Percentiles rank a stretch among this genome's conserved stretches.
phyloP scores from a whole-genome alignment of 2,888 invertebrate genomes.

The Hypomecis punctinalis region DNA sequence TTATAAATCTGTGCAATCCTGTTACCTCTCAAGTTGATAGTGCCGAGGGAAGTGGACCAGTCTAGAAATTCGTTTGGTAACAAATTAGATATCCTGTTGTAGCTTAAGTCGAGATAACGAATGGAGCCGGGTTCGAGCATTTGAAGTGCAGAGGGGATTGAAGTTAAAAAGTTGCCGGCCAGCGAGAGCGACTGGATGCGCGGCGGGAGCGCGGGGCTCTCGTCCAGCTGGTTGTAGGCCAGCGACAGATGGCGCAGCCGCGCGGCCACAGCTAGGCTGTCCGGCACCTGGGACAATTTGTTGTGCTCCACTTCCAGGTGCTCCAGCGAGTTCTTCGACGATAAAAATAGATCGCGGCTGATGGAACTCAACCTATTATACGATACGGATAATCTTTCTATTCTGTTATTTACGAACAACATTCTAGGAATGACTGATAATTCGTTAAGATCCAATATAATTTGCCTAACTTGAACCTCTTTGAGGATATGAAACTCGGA shows the following conservation, averaged over 20 bases:
- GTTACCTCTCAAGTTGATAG: slow-evolving; percentile 93
- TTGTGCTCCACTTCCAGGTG: slow-evolving; percentile 94
- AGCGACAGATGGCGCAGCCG: slow-evolving; percentile 92
- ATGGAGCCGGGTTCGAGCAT: slow-evolving; percentile 90
- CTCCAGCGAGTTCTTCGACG: slow-evolving; percentile 90
- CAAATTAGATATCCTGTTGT: slow-evolving; percentile 93
- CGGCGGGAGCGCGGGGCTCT: slow-evolving; percentile 86
- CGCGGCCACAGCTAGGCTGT: slow-evolving; percentile 87
- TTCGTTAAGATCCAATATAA: slow-evolving; percentile 93
- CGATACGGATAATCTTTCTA: slow-evolving; percentile 91
- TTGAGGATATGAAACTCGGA: slow-evolving; percentile 88
- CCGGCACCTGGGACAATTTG: slow-evolving; percentile 88
- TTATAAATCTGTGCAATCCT: slow-evolving; percentile 90
- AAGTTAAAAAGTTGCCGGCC: slow-evolving; percentile 91
- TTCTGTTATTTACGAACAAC: slow-evolving; percentile 88
- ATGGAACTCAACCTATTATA: slow-evolving; percentile 90
- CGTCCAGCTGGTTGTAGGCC: slow-evolving; percentile 89
- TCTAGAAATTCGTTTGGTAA: slow-evolving; percentile 90
- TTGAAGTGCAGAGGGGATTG: slow-evolving; percentile 89
- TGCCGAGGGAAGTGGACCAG: slow-evolving; percentile 92
- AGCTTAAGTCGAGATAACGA: slow-evolving; percentile 93
- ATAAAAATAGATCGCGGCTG: slow-evolving; percentile 89
- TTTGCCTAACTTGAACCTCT: slow-evolving; percentile 90
- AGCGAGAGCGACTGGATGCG: slow-evolving; percentile 91
- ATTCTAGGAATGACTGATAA: slow-evolving; percentile 87